phyloP scores from a whole-genome alignment of 2,888 invertebrate genomes.

The Nasonia oneida region DNA sequence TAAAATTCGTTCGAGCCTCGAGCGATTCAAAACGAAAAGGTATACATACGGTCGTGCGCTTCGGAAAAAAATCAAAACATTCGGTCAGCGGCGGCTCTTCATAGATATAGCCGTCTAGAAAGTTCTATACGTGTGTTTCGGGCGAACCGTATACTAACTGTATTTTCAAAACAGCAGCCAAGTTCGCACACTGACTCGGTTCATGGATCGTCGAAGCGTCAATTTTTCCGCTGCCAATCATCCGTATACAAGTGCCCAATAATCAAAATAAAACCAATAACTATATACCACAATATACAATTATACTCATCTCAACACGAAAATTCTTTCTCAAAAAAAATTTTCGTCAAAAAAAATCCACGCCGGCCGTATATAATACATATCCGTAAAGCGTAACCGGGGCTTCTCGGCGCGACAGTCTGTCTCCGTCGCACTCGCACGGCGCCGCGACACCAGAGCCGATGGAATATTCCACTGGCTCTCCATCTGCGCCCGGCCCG shows the following conservation, averaged over 20 bases:
- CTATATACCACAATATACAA: too few species aligned
- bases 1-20: neutral
- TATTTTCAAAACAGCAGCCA: neutral
- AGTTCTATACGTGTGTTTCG: neutral
- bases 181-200: too few species aligned
- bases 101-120: neutral
- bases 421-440: slow-evolving; percentile 4
- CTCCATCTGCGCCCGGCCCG: neutral
- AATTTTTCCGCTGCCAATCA: too few species aligned
- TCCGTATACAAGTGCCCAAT: too few species aligned
- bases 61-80: neutral
- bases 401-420: neutral
- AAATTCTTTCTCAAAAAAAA: too few species aligned
- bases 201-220: too few species aligned
- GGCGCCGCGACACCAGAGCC: neutral
- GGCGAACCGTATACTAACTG: neutral
- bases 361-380: too few species aligned
- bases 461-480: slow-evolving; percentile 65
- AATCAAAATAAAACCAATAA: too few species aligned
- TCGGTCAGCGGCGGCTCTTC: neutral
- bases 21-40: neutral
- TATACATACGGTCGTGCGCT: neutral
- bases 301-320: too few species aligned
- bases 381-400: slow-evolving; percentile 24
- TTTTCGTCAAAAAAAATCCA: neutral